Evolutionary conservation across 2,797 vertebrate species (phyloP).

Genomic region (Furcifer pardalis): DNA sequence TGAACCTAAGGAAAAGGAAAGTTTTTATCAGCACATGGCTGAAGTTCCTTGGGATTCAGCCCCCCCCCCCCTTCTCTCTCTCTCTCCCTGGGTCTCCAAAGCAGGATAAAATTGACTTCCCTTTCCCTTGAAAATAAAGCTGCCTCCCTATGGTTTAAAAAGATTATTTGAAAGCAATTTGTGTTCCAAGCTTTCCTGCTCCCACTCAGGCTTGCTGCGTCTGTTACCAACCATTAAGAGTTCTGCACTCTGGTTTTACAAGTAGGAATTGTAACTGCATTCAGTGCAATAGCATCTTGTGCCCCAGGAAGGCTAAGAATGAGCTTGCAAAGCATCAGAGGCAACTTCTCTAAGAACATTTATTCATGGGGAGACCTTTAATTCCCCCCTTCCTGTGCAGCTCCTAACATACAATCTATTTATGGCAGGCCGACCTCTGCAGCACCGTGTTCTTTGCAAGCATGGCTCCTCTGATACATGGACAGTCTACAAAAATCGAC

Average conservation of each 20-base stretch:
- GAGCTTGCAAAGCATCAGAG: conserved; percentile 21
- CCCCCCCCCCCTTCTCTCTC: neutral
- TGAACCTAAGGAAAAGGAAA: neutral
- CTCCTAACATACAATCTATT: conserved; percentile 25
- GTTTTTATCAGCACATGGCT: neutral
- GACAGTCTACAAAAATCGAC: conserved; percentile 9
- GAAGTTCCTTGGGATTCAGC: neutral
- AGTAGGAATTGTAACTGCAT: conserved; percentile 21
- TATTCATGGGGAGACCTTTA: conserved; percentile 33
- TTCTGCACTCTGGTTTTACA: conserved; percentile 33
- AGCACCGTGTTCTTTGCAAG: conserved; percentile 25
- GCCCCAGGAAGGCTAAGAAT: conserved; percentile 30
- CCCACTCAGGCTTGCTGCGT: conserved; percentile 33
- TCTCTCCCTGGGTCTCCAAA: conserved; percentile 1
- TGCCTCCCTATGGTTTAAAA: conserved; percentile 13
- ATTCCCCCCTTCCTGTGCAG: neutral
- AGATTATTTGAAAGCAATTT: conserved; percentile 22
- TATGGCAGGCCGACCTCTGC: conserved; percentile 27
- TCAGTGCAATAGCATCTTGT: conserved; percentile 37
- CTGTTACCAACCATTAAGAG: conserved; percentile 29
- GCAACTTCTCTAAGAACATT: conserved; percentile 19
- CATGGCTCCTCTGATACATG: conserved; percentile 28
- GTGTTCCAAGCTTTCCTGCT: conserved; percentile 34
- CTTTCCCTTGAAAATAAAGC: conserved; percentile 7
- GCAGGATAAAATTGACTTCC: neutral